Conservation (phyloP, 2,113 vertebrate species). For the Microcebus griseorufus region DNA sequence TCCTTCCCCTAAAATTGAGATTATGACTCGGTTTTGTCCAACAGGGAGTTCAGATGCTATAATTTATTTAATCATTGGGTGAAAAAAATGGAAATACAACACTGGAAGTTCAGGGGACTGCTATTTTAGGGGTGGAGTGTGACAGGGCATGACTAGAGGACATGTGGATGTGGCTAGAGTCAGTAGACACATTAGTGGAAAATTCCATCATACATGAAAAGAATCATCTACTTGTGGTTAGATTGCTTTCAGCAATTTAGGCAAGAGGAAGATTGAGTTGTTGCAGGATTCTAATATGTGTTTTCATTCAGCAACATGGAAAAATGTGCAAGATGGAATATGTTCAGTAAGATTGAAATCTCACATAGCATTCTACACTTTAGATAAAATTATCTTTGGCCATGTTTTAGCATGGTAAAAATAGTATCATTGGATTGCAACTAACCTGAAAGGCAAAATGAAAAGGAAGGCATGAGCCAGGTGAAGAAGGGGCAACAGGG, state of each 20-base stretch:
- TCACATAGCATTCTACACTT: neutral
- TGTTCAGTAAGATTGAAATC: neutral
- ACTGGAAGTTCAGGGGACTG: neutral
- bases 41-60: neutral
- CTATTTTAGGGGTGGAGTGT: neutral
- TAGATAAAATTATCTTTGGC: neutral
- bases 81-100: constrained; percentile 18
- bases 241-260: constrained; percentile 18
- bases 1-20: neutral
- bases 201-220: constrained; percentile 34
- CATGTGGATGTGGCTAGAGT: neutral
- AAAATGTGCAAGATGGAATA: neutral
- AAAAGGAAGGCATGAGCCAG: neutral
- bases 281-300: constrained; percentile 21
- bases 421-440: neutral
- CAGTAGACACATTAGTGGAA: constrained; percentile 28
- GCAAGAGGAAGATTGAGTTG: neutral
- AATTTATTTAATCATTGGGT: neutral
- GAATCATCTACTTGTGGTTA: neutral
- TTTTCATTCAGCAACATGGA: neutral
- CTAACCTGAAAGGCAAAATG: neutral
- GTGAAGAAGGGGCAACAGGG: neutral
- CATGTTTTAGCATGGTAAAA: neutral
- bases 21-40: constrained; percentile 3
- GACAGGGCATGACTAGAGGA: neutral